Conservation (phyloP, 2,888 invertebrate species). For the Parochlus steinenii region DNA sequence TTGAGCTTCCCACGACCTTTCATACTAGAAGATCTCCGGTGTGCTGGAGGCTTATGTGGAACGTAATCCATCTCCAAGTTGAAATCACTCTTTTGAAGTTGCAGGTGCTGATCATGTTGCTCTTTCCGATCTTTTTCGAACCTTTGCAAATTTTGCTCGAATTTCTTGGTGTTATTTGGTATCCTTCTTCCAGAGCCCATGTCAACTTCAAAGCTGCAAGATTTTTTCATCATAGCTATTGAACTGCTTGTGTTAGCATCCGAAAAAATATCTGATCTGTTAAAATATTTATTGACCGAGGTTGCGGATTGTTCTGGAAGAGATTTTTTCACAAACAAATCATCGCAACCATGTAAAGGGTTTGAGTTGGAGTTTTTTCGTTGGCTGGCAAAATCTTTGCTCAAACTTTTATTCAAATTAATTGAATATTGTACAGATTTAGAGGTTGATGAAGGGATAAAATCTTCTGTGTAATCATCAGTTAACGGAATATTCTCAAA, state of each 20-base stretch:
- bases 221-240: slow-evolving; percentile 18
- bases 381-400: slow-evolving; percentile 29
- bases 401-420: slow-evolving; percentile 27
- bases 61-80: slow-evolving; percentile 40
- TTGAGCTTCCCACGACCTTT: slow-evolving; percentile 36
- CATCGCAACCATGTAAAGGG: slow-evolving; percentile 18
- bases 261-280: slow-evolving; percentile 9
- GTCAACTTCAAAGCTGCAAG: slow-evolving; percentile 23
- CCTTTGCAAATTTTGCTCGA: slow-evolving; percentile 40
- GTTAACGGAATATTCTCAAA: no score
- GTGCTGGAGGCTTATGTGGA: slow-evolving; percentile 56
- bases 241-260: slow-evolving; percentile 10
- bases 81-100: slow-evolving; percentile 20
- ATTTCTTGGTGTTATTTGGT: slow-evolving; percentile 22
- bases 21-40: slow-evolving; percentile 47
- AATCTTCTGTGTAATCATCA: slow-evolving; percentile 17
- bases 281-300: slow-evolving; percentile 6
- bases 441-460: slow-evolving; percentile 26
- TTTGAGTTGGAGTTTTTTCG: slow-evolving; percentile 19
- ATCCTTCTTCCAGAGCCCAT: slow-evolving; percentile 16
- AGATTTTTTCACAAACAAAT: slow-evolving; percentile 20
- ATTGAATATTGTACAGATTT: slow-evolving; percentile 28
- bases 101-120: slow-evolving; percentile 8
- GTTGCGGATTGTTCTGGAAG: slow-evolving; percentile 17
- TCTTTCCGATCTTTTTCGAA: slow-evolving; percentile 40